Evolutionary conservation across 2,113 vertebrate species (phyloP), one percentile per base, ranked within the genome.

Genomic region (Sturnira hondurensis): DNA sequence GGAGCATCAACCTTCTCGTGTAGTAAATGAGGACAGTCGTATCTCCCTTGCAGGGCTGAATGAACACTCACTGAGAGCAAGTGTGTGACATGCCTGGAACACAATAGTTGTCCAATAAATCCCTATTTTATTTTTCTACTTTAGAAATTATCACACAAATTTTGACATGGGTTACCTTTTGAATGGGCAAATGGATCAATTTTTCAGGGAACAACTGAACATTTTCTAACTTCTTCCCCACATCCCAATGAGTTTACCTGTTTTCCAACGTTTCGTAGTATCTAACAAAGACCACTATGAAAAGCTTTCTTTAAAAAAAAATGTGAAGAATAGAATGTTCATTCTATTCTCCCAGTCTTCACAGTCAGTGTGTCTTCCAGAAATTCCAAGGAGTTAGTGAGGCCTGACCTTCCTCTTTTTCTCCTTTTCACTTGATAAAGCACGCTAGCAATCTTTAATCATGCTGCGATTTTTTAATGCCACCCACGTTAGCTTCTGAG

Each of bases 321-420:
- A 87, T 54, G 78, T 28, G 36, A 93, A 97, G 96, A 91, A 76
- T 86, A 86, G 78, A 81, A 36, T 67, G 74, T 73, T 93, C 93
- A 94, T 95, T 96, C 94, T 95, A 76, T 87, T 91, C 86, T 91
- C 15, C 47, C 73, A 50, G 91, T 97, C 77, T 86, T 88, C 82
- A 92, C 0, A 26, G 92, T 95, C 86, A 95, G 91, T 91, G 91
- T 96, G 91, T 97, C 95, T 97, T 94, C 96, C 80, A 97, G 91
- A 97, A 97, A 97, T 98, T 97, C 96, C 97, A 94, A 93, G 83
- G 87, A 96, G 86, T 76, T 94, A 90, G 95, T 97, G 97, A 94
- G 83, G 95, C 95, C 82, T 89, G 93, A 83, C 94, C 52, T 96
- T 97, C 91, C 91, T 92, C 33, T 97, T 85, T 89, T 52, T 91